phyloP scores from a whole-genome alignment of 2,888 invertebrate species.

The Tipula unca region DNA sequence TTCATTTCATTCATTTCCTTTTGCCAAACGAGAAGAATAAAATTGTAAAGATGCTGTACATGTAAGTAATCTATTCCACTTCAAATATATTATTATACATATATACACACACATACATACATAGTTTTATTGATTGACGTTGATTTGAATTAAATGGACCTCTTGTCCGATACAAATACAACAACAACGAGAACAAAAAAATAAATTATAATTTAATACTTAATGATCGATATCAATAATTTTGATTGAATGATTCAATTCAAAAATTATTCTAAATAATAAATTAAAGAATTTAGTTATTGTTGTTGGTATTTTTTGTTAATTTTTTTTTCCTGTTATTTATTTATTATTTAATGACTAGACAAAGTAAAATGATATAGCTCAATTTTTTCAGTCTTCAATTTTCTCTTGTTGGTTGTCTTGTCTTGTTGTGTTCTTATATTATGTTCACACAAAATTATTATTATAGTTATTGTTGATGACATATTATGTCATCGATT shows the following conservation, averaged over 20 bases:
- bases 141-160: conserved; percentile 20
- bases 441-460: background rate
- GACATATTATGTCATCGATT: conserved; percentile 14
- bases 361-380: background rate
- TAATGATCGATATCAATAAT: conserved; percentile 21
- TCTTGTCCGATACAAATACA: background rate
- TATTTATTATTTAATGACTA: background rate
- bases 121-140: conserved; percentile 18
- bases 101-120: too few species aligned
- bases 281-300: background rate
- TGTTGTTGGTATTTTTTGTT: background rate
- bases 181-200: background rate
- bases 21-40: background rate
- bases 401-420: background rate
- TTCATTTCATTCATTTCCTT: background rate
- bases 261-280: background rate
- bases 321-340: background rate
- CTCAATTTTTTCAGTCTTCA: background rate
- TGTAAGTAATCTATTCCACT: background rate
- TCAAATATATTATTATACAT: background rate
- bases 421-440: background rate
- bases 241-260: background rate
- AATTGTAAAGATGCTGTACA: background rate
- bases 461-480: background rate
- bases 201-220: conserved; percentile 1